Percentiles rank a stretch among this genome's conserved stretches.
Evolutionary conservation across 2,113 vertebrate genomes (phyloP).

Genomic region (Apus apus): DNA sequence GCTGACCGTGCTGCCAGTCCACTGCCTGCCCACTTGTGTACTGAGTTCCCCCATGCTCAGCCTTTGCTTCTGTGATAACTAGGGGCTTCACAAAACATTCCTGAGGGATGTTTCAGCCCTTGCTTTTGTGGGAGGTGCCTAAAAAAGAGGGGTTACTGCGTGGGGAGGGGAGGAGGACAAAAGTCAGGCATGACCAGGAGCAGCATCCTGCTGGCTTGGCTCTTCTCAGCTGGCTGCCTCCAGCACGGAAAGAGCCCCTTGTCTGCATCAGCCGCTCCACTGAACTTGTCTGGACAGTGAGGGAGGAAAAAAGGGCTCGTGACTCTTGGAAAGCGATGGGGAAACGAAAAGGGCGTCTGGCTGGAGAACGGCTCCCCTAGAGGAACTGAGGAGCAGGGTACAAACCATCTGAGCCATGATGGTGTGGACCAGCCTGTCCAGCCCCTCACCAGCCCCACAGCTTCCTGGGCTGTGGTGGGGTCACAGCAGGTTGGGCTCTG

Average conservation of each 20-base stretch:
- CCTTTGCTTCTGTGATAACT: not conserved
- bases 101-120: not conserved
- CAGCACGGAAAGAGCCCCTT: not conserved
- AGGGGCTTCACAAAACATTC: not conserved
- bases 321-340: not conserved
- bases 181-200: not conserved
- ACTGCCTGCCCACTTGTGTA: not conserved
- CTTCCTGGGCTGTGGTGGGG: not conserved
- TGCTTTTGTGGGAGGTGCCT: not conserved
- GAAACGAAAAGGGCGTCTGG: not conserved
- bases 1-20: not conserved
- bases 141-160: not conserved
- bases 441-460: not conserved
- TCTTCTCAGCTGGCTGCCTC: not conserved
- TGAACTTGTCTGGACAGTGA: not conserved
- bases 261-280: not conserved
- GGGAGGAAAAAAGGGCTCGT: not conserved
- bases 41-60: not conserved
- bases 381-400: not conserved
- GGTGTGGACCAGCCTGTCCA: not conserved
- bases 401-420: rapidly evolving
- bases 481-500: not conserved
- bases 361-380: not conserved
- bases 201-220: not conserved
- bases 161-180: not conserved